Percentiles rank a stretch among this genome's conserved stretches.
Conservation (phyloP, 2,113 vertebrate genomes). For the Ammospiza caudacuta region DNA sequence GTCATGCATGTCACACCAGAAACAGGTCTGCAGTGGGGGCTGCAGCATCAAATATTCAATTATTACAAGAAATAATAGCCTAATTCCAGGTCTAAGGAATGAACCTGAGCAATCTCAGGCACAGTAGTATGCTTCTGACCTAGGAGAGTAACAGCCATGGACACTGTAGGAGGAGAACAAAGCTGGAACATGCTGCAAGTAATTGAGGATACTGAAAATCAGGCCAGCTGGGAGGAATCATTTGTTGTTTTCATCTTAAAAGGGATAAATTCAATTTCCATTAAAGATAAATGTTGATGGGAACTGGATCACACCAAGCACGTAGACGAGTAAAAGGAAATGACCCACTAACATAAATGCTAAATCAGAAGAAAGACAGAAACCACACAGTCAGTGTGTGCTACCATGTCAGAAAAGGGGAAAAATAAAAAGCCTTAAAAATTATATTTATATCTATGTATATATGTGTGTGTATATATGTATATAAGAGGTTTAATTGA, state of each 20-base stretch:
- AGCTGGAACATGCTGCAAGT: not conserved
- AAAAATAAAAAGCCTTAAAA: not conserved
- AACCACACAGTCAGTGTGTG: not conserved
- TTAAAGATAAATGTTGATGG: not conserved
- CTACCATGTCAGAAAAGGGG: not conserved
- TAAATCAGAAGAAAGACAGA: conserved; percentile 1
- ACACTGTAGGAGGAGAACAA: not conserved
- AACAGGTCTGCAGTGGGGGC: not conserved
- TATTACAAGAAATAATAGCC: not conserved
- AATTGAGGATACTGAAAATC: not conserved
- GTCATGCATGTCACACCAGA: not conserved
- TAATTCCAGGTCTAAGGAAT: not conserved
- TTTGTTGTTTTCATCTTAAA: conserved; percentile 25
- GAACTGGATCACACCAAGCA: conserved; percentile 17
- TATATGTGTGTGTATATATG: not conserved
- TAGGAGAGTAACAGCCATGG: not conserved
- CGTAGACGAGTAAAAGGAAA: not conserved
- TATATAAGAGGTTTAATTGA: not conserved
- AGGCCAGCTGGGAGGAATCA: not conserved
- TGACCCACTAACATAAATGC: not conserved
- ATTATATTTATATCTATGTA: not conserved
- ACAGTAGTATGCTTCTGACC: not conserved
- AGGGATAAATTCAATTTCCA: not conserved
- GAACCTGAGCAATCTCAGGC: not conserved
- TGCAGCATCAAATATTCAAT: not conserved